Evolutionary conservation across 2,888 invertebrate species (phyloP).

Genomic region (Ophion obscuratus): DNA sequence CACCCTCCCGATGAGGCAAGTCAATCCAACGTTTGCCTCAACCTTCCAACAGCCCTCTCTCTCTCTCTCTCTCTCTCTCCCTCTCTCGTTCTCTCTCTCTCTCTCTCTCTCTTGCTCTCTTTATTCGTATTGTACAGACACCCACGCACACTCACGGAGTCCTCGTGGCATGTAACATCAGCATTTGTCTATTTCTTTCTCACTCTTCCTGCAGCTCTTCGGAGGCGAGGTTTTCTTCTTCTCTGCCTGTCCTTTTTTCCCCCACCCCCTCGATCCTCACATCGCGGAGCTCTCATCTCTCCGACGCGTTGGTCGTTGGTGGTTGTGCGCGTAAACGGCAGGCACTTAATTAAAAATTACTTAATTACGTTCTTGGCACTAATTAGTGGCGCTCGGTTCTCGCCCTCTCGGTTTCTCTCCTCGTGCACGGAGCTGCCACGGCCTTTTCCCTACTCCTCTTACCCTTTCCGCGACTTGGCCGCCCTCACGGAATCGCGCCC

Average conservation of each 20-base stretch:
- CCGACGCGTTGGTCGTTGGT: conserved; percentile 64
- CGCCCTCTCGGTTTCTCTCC: conserved; percentile 73
- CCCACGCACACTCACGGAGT: neutral
- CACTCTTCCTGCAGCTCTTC: conserved; percentile 39
- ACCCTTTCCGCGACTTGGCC: conserved; percentile 48
- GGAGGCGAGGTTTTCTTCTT: conserved; percentile 44
- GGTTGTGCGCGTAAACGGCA: conserved; percentile 83
- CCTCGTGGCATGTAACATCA: conserved; percentile 7
- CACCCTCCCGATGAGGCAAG: conserved; percentile 63
- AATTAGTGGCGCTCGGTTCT: conserved; percentile 85
- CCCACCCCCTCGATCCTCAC: conserved; percentile 52
- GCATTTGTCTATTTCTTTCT: conserved; percentile 44
- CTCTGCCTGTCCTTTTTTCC: conserved; percentile 28
- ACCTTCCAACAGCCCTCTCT: conserved; percentile 24
- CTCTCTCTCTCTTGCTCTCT: too few relatives aligned
- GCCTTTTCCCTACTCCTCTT: conserved; percentile 50
- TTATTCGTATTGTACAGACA: neutral
- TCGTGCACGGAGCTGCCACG: conserved; percentile 53
- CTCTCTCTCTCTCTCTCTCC: conserved; percentile 7
- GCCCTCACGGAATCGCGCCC: conserved; percentile 54
- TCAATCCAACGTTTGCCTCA: conserved; percentile 50
- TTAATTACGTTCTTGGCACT: conserved; percentile 89
- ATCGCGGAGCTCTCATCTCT: conserved; percentile 54
- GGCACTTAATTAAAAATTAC: conserved; percentile 88
- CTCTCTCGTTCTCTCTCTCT: neutral